phyloP scores from a whole-genome alignment of 2,113 vertebrate genomes.

The Sinocyclocheilus anophthalmus region DNA sequence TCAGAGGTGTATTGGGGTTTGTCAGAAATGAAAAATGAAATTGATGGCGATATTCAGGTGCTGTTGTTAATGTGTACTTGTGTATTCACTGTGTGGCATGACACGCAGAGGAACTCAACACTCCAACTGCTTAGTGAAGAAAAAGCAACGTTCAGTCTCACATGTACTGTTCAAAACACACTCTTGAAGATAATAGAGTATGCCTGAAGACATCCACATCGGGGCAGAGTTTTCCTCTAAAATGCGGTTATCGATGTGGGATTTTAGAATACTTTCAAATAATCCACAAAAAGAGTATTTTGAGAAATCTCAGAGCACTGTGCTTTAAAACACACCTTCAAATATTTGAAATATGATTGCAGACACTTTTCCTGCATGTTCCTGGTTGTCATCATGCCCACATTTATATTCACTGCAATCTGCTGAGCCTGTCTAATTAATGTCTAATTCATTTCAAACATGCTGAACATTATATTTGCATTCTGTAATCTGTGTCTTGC shows the following conservation, averaged over 20 bases:
- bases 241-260: conserved; percentile 5
- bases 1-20: conserved; percentile 1
- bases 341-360: neutral
- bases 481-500: conserved; percentile 10
- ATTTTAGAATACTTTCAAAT: neutral
- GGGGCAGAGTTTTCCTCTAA: neutral
- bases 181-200: neutral
- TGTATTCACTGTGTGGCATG: neutral
- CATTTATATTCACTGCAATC: conserved; percentile 26
- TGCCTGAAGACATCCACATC: neutral
- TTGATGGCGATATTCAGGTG: neutral
- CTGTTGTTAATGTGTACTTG: neutral
- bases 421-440: neutral
- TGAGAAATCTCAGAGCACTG: neutral
- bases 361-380: neutral
- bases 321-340: neutral
- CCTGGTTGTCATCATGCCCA: neutral
- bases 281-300: conserved; percentile 13
- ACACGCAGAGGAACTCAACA: neutral
- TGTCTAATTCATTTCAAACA: conserved; percentile 12
- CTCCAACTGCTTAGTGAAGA: neutral
- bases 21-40: conserved; percentile 21
- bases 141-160: neutral
- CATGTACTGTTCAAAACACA: conserved; percentile 1
- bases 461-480: conserved; percentile 27